Conservation (phyloP, 2,113 vertebrate genomes). For the Willisornis vidua region DNA sequence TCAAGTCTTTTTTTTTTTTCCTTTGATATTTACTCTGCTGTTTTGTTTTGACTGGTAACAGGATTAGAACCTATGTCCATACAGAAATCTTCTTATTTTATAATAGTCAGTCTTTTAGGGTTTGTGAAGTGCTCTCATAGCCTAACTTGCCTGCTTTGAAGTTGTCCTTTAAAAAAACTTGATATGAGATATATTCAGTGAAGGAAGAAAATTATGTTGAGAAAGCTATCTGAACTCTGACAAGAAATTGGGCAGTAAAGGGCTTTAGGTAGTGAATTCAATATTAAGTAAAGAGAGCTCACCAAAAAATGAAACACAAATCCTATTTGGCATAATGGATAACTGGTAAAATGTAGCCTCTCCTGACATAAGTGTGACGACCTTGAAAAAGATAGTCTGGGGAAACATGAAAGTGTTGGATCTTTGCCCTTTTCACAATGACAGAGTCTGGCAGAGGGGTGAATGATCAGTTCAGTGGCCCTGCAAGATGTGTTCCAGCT, state of each 20-base stretch:
- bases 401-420: not conserved
- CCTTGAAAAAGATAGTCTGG: not conserved
- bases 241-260: not conserved
- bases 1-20: not conserved
- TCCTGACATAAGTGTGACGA: not conserved
- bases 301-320: not conserved
- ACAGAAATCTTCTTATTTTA: not conserved
- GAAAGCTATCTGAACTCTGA: not conserved
- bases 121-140: not conserved
- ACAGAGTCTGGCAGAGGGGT: not conserved
- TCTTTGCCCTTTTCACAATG: not conserved
- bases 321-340: not conserved
- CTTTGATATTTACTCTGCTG: not conserved
- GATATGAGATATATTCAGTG: not conserved
- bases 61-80: accelerated
- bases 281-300: not conserved
- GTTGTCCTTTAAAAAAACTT: not conserved
- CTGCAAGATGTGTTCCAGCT: not conserved
- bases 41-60: not conserved
- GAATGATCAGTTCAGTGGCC: accelerated
- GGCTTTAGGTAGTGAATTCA: not conserved
- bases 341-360: not conserved
- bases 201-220: not conserved
- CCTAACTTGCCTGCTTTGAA: not conserved
- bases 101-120: not conserved